These are phyloP conservation scores for Erannis defoliaria DNA, from an alignment of 2,888 invertebrate genomes.

Conservation along the genomic window DNA sequence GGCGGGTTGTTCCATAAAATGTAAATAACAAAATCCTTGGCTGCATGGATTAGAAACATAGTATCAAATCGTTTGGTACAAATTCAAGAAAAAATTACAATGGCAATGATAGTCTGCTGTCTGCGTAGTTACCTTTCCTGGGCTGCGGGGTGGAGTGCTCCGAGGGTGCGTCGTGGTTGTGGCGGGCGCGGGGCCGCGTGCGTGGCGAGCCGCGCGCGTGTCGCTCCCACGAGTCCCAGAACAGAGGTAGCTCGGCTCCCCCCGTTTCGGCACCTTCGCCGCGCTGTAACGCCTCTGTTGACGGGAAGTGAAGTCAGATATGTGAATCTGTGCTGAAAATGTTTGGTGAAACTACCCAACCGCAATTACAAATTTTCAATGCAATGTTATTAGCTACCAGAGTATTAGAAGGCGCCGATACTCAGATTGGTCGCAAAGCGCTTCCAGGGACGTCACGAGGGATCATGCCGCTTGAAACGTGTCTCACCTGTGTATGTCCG, in stretches of 20 bases:
- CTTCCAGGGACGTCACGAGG: background rate
- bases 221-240: slow-evolving; percentile 98
- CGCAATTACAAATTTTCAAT: too few relatives aligned
- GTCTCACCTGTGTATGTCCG: slow-evolving; percentile 92
- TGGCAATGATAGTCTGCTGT: too few relatives aligned
- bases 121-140: slow-evolving; percentile 57
- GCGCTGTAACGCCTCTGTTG: slow-evolving; percentile 73
- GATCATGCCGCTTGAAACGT: background rate
- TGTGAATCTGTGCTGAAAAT: too few relatives aligned
- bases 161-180: slow-evolving; percentile 35
- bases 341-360: too few relatives aligned
- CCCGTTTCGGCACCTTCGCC: slow-evolving; percentile 79
- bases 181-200: slow-evolving; percentile 53
- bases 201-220: slow-evolving; percentile 84
- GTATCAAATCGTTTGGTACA: too few relatives aligned
- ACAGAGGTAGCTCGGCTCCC: slow-evolving; percentile 89
- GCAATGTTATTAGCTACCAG: too few relatives aligned
- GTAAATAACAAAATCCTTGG: too few relatives aligned
- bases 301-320: too few relatives aligned
- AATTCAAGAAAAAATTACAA: too few relatives aligned
- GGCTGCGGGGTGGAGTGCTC: slow-evolving; percentile 51
- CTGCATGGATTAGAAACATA: too few relatives aligned
- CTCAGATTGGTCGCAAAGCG: background rate
- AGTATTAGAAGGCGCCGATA: too few relatives aligned
- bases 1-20: too few relatives aligned